These are phyloP conservation scores for Sebastes fasciatus DNA, from an alignment of 2,113 vertebrate species.

Conservation along the genomic window DNA sequence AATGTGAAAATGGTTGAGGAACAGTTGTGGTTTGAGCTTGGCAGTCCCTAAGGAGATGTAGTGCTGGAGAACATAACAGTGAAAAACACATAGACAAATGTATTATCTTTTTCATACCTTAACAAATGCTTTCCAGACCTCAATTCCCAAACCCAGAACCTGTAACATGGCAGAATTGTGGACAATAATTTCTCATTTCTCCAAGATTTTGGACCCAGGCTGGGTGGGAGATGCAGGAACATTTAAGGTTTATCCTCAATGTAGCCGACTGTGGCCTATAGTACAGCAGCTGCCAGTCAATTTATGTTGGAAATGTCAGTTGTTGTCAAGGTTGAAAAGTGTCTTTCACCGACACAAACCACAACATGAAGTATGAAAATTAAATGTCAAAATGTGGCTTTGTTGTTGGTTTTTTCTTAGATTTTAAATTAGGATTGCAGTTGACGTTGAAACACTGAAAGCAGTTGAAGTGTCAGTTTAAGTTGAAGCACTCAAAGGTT, in stretches of 20 bases:
- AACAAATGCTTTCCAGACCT: constrained; percentile 56
- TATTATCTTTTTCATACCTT: constrained; percentile 57
- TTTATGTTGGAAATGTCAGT: constrained; percentile 8
- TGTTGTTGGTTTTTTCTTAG: background rate
- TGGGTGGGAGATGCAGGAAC: background rate
- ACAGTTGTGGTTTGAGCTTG: constrained; percentile 68
- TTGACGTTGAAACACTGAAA: background rate
- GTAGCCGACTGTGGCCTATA: background rate
- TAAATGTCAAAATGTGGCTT: background rate
- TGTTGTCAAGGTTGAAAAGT: background rate
- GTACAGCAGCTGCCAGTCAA: background rate
- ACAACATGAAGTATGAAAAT: constrained; percentile 3
- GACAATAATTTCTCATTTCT: constrained; percentile 38
- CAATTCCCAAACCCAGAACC: constrained; percentile 51
- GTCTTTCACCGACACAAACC: background rate
- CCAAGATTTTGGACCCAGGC: constrained; percentile 9
- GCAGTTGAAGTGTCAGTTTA: too few species aligned
- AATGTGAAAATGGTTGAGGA: constrained; percentile 73
- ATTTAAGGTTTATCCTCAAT: constrained; percentile 20
- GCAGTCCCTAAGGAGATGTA: constrained; percentile 57
- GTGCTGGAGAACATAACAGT: constrained; percentile 53
- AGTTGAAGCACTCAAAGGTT: background rate
- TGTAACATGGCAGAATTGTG: constrained; percentile 28
- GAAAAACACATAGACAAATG: constrained; percentile 60
- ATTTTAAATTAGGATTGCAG: background rate